phyloP scores from a whole-genome alignment of 2,888 invertebrate genomes.

The Ormia ochracea region DNA sequence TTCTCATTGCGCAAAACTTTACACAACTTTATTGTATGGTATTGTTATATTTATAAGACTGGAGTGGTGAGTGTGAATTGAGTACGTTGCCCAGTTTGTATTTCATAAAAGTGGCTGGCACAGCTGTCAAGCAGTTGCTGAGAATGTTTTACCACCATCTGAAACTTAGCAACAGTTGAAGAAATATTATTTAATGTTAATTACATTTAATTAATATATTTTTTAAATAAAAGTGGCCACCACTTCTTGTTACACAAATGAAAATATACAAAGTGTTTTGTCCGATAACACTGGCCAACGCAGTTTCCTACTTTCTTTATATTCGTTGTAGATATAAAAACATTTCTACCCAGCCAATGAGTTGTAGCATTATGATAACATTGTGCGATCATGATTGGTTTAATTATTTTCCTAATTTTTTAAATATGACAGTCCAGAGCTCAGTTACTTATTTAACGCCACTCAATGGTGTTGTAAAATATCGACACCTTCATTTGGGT shows the following conservation, averaged over 20 bases:
- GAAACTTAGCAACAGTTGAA: conserved; percentile 10
- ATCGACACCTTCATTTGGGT: too few species aligned
- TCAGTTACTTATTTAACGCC: too few species aligned
- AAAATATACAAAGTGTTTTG: neutral
- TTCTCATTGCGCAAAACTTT: neutral
- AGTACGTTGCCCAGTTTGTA: neutral
- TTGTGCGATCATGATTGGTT: too few species aligned
- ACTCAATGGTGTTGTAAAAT: too few species aligned
- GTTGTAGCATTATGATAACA: too few species aligned
- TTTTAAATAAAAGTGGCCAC: conserved; percentile 9
- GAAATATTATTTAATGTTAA: conserved; percentile 36
- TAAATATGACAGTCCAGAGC: too few species aligned
- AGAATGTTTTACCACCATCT: neutral
- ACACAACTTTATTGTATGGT: neutral
- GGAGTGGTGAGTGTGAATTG: neutral
- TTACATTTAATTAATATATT: conserved; percentile 41
- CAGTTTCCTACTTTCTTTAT: neutral
- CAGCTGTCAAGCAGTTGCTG: conserved; percentile 32
- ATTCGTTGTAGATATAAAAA: too few species aligned
- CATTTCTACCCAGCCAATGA: too few species aligned
- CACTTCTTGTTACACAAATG: neutral
- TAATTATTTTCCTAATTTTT: too few species aligned
- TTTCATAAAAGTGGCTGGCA: neutral
- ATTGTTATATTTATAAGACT: neutral
- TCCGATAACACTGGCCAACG: neutral